Evolutionary conservation across 1,140 invertebrate species (phyloP).

Genomic region (Proctacanthus coquilletti): DNA sequence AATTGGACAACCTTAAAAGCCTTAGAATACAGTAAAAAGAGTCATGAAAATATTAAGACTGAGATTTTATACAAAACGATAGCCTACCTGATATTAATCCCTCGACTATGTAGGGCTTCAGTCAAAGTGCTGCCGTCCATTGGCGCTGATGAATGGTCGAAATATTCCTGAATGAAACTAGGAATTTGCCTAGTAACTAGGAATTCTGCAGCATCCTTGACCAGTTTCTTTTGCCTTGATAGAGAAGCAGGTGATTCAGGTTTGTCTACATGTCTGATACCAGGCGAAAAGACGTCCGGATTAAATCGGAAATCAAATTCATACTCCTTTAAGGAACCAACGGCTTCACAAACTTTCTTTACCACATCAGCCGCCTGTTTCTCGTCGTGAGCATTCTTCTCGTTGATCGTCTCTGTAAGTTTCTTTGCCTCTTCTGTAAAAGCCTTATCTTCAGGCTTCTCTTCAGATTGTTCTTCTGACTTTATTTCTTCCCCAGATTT

Average conservation of each 20-base stretch:
- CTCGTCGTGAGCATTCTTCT: conserved; percentile 61
- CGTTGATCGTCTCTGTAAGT: conserved; percentile 77
- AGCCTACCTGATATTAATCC: conserved; percentile 74
- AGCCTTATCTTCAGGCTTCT: conserved; percentile 30
- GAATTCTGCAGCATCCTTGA: conserved; percentile 92
- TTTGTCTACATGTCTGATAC: conserved; percentile 70
- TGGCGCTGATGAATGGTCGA: conserved; percentile 80
- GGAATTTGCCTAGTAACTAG: conserved; percentile 86
- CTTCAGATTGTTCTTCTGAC: conserved; percentile 20
- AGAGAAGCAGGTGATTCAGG: conserved; percentile 39
- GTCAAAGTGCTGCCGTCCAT: conserved; percentile 92
- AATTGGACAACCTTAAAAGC: too few species aligned
- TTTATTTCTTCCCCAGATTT: conserved; percentile 6
- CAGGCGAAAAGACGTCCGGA: conserved; percentile 92
- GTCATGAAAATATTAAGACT: not conserved
- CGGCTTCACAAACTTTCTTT: conserved; percentile 69
- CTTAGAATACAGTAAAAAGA: not conserved
- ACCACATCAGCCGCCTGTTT: conserved; percentile 75
- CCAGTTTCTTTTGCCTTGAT: conserved; percentile 70
- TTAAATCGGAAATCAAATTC: conserved; percentile 98
- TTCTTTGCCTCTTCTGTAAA: conserved; percentile 80
- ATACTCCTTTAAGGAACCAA: conserved; percentile 82
- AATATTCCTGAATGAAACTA: conserved; percentile 78
- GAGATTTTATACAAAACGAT: not conserved
- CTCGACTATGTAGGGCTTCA: conserved; percentile 81